Evolutionary conservation across 2,888 invertebrate species (phyloP), one percentile per base, ranked within the genome.

Genomic region (Acanthosepion lycidas): DNA sequence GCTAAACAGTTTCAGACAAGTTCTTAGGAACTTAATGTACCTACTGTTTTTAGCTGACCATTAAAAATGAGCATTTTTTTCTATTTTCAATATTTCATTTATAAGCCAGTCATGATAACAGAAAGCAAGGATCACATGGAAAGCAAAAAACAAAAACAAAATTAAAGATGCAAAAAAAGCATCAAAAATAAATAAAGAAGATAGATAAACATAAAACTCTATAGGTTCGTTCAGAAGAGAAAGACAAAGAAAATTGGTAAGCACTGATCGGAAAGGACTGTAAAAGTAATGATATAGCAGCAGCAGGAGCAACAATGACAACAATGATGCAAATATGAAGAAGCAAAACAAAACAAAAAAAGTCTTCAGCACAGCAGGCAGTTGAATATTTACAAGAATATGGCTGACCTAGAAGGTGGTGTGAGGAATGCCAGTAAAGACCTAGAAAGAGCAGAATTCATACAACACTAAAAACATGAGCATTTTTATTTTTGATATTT

Each of bases 341-440:
- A 33, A 78, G 93, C 93, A 93, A 93, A 93, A 93, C 4, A 53
- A 92, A 49, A 49, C 23, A 53, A 93, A 20, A 93, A 93, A 51
- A 8, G 51, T 51, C 49, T 93, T 93, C 53, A 53, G 51, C 93
- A 93, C 53, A 53, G 51, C 93, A 93, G 53, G 93, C 93, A 93
- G 18, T 53, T 53, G 26, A 93, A 93, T 93, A 93, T 49, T 78
- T n/a, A 93, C 92, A 53, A 93, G 93, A 93, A 93, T 93, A 93
- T 93, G 53, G 93, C 93, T 93, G 93, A 93, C 93, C 93, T 93
- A 93, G 93, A 93, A 93, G 93, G 93, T 93, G 93, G 93, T 93
- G 93, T 93, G 93, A 93, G 93, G 93, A 93, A 93, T 93, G 93
- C 93, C 93, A 93, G 93, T 53, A 93, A 93, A 93, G 93, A 93